Evolutionary conservation across 2,797 vertebrate genomes (phyloP).

Genomic region (Gadopsis marmoratus): DNA sequence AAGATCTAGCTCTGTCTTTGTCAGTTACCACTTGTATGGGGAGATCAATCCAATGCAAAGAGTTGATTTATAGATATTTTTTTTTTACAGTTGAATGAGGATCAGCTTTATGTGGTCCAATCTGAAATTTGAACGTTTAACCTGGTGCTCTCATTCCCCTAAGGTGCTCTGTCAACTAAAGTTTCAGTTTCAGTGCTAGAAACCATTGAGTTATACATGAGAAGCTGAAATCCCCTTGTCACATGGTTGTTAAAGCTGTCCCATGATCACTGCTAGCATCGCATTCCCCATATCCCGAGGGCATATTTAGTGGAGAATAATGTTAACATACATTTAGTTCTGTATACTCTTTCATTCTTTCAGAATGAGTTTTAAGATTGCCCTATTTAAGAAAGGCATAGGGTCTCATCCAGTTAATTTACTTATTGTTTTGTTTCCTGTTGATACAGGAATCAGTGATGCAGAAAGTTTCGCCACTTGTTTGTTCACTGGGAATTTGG

Average conservation of each 20-base stretch:
- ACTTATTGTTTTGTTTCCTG: conserved; percentile 31
- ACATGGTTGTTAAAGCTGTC: conserved; percentile 61
- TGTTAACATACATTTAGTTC: neutral
- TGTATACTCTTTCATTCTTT: neutral
- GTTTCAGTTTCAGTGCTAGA: conserved; percentile 42
- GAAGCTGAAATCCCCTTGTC: conserved; percentile 58
- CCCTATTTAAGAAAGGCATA: neutral
- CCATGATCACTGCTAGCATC: conserved; percentile 35
- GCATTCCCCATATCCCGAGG: neutral
- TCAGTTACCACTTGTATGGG: neutral
- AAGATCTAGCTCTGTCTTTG: neutral
- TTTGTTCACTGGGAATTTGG: conserved; percentile 29
- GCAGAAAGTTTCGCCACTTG: conserved; percentile 25
- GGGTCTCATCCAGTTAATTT: neutral
- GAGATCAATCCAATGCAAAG: neutral
- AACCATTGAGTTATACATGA: conserved; percentile 31
- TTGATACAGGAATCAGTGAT: conserved; percentile 44
- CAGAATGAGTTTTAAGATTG: neutral
- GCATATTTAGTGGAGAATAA: neutral
- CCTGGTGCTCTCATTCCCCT: conserved; percentile 14
- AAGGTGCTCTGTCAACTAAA: conserved; percentile 30
- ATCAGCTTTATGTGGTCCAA: conserved; percentile 11
- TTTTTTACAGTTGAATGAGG: conserved; percentile 14
- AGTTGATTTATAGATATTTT: neutral
- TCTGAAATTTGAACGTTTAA: conserved; percentile 40